phyloP scores from a whole-genome alignment of 2,797 vertebrate species.

The Podargus strigoides region DNA sequence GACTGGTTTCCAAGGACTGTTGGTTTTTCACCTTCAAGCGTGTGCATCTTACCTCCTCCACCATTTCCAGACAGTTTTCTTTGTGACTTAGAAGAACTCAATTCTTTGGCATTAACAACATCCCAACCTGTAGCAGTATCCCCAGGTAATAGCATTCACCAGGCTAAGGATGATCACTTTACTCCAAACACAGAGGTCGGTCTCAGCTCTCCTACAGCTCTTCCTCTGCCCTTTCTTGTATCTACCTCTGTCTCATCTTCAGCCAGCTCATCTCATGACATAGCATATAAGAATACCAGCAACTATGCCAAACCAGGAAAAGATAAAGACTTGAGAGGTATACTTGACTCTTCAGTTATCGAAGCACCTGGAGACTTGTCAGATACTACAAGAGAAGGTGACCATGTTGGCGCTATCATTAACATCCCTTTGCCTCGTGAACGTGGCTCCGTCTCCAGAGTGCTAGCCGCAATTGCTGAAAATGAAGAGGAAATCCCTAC shows the following conservation, averaged over 20 bases:
- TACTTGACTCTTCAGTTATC: neutral
- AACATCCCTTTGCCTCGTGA: constrained; percentile 5
- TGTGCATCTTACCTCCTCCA: constrained; percentile 69
- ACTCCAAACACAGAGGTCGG: constrained; percentile 54
- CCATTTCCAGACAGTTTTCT: constrained; percentile 75
- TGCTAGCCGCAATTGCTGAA: constrained; percentile 55
- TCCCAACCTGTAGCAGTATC: constrained; percentile 22
- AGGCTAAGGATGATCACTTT: constrained; percentile 64
- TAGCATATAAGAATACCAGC: neutral
- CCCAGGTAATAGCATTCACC: constrained; percentile 29
- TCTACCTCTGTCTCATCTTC: constrained; percentile 37
- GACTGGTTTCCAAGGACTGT: constrained; percentile 81
- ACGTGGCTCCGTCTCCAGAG: constrained; percentile 27
- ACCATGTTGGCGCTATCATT: constrained; percentile 16
- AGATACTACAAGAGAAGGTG: neutral
- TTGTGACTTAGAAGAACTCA: constrained; percentile 69
- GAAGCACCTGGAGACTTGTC: neutral
- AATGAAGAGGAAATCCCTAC: constrained; percentile 73
- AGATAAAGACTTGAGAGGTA: constrained; percentile 14
- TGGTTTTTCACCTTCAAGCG: constrained; percentile 59
- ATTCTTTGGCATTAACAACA: constrained; percentile 50
- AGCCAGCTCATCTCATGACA: constrained; percentile 23
- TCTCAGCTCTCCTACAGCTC: constrained; percentile 48
- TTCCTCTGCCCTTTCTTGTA: constrained; percentile 41
- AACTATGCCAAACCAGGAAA: constrained; percentile 26